Percentiles rank a stretch among this genome's conserved stretches.
phyloP scores from a whole-genome alignment of 2,888 invertebrate species.

The Mythimna albipuncta region DNA sequence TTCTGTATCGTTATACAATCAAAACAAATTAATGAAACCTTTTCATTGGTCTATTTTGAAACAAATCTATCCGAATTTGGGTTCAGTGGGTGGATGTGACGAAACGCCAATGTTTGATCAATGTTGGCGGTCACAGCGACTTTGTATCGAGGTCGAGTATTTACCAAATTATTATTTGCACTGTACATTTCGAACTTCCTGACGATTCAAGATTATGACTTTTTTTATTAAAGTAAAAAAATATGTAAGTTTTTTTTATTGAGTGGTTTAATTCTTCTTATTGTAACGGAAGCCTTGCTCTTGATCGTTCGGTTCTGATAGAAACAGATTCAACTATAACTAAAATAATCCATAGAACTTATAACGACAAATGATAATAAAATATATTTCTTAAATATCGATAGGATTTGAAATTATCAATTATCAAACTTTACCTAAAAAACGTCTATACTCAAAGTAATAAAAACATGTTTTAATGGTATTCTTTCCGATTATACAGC shows the following conservation, averaged over 20 bases:
- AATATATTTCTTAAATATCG: too few species aligned
- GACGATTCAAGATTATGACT: slow-evolving; percentile 10
- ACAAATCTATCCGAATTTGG: slow-evolving; percentile 14
- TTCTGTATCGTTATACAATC: neutral
- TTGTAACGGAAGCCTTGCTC: neutral
- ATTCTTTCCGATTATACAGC: neutral
- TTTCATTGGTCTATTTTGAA: neutral
- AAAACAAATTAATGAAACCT: neutral
- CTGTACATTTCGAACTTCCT: slow-evolving; percentile 26
- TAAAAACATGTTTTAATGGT: too few species aligned
- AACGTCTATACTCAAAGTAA: too few species aligned
- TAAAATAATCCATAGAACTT: too few species aligned
- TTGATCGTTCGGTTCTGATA: neutral
- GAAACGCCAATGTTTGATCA: slow-evolving; percentile 35
- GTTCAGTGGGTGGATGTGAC: slow-evolving; percentile 23
- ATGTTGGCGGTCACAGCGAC: slow-evolving; percentile 27
- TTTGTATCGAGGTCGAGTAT: slow-evolving; percentile 27
- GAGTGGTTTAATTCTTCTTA: neutral
- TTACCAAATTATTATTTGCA: slow-evolving; percentile 23
- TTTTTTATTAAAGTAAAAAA: neutral
- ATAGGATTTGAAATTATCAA: too few species aligned
- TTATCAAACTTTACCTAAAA: neutral
- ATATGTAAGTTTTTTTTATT: neutral
- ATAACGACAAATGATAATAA: neutral
- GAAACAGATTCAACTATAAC: neutral